Base-by-base conservation (phyloP, 2,797 vertebrate species). In the Gymnothorax reevesii region DNA sequence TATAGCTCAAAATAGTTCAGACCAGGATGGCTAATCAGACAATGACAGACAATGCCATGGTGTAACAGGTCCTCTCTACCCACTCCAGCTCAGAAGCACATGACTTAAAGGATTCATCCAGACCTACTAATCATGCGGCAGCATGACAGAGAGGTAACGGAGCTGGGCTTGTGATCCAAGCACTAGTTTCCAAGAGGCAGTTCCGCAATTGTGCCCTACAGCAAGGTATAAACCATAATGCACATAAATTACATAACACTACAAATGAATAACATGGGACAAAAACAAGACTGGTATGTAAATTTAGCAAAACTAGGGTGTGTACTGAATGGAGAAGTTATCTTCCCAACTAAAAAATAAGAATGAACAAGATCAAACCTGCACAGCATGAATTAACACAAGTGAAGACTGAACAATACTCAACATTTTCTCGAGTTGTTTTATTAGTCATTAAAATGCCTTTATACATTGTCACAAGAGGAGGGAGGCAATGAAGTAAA, bases 321-420 rank as follows among this genome's bases (percentile, higher is more conserved):
- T 77, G 42, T 52, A 20, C 73, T 52, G 2, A 77, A 17, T 33
- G 27, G 17, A 77, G 33, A 75, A 75, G 52, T n/a, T 89, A 86
- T 90, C 77, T 42, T 82, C 20, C 8, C 15, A 84, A 10, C 52
- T 59, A 15, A 89, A 85, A 55, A 83, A 73, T 52, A 54, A 71
- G 49, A 42, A 12, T 17, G 33, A 54, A n/a, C 79, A 4, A 83
- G 57, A 69, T 15, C 82, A 89, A 33, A 84, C 15, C 62, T 2
- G 73, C 85, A 90, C 57, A 7, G 57, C 57, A 13, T 57, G 3
- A 52, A 89, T 87, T 13, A 75, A 75, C 25, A 33, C 4, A 12
- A 10, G 22, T n/a, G 25, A 69, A 69, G 22, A 25, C n/a, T 13
- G 69, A 25, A 25, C 66, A 69, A 69, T 69, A 25, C 7, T 69